phyloP scores from a whole-genome alignment of 2,113 vertebrate genomes.

The Laterallus jamaicensis region DNA sequence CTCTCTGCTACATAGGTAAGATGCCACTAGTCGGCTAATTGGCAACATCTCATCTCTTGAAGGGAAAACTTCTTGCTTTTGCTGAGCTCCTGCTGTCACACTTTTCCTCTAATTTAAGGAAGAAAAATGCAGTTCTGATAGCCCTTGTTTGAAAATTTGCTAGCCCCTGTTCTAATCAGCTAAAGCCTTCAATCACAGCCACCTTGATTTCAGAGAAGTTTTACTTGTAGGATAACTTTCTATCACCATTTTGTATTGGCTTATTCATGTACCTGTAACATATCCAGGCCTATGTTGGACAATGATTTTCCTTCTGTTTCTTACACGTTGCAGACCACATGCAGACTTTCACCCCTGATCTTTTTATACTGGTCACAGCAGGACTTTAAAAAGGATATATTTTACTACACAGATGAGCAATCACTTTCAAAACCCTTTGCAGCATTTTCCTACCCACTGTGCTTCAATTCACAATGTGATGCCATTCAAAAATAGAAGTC shows the following conservation, averaged over 20 bases:
- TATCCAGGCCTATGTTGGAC: background rate
- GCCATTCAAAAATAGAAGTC: conserved; percentile 34
- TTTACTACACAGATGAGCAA: conserved; percentile 41
- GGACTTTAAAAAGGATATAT: conserved; percentile 15
- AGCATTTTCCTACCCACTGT: conserved; percentile 28
- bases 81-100: background rate
- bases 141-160: background rate
- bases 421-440: background rate
- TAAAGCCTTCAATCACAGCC: background rate
- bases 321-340: background rate
- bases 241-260: conserved; percentile 20
- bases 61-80: background rate
- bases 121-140: background rate
- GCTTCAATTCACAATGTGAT: conserved; percentile 47
- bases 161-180: conserved; percentile 10
- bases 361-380: conserved; percentile 38
- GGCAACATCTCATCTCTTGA: background rate
- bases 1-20: background rate
- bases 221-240: conserved; percentile 22
- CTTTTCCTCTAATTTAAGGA: background rate
- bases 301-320: conserved; percentile 23
- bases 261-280: background rate
- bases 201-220: conserved; percentile 1
- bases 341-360: conserved; percentile 3
- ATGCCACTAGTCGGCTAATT: background rate